Evolutionary conservation across 1,140 invertebrate genomes (phyloP).

Genomic region (Brachionus rotundiformis): DNA sequence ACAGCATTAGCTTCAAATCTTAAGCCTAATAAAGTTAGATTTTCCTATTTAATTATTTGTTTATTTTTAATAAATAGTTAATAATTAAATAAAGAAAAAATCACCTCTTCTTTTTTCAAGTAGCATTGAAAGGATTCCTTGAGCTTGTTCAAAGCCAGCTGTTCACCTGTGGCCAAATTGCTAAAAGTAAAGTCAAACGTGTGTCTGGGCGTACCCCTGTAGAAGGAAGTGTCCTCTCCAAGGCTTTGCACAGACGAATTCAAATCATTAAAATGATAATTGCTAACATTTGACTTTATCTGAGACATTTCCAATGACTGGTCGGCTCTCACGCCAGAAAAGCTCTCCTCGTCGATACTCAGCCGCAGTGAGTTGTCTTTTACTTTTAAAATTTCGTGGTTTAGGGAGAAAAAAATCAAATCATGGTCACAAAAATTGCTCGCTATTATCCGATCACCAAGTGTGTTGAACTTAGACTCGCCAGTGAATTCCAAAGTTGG

Average conservation of each 20-base stretch:
- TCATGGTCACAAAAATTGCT: slow-evolving; percentile 40
- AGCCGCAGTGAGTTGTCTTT: slow-evolving; percentile 42
- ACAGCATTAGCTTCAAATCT: too few relatives aligned
- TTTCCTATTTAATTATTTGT: too few relatives aligned
- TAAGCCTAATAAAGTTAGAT: too few relatives aligned
- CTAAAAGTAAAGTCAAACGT: slow-evolving; percentile 48
- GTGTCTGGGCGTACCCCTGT: background rate
- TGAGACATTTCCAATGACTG: slow-evolving; percentile 31
- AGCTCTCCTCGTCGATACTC: slow-evolving; percentile 41
- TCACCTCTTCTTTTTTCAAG: slow-evolving; percentile 49
- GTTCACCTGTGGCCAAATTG: background rate
- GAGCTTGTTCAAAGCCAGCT: background rate
- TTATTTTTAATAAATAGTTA: too few relatives aligned
- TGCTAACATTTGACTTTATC: background rate
- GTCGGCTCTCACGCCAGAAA: background rate
- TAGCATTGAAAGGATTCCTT: slow-evolving; percentile 48
- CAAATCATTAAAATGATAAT: slow-evolving; percentile 3
- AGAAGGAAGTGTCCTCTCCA: slow-evolving; percentile 5
- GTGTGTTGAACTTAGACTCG: slow-evolving; percentile 42
- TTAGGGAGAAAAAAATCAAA: slow-evolving; percentile 45
- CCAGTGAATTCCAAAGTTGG: slow-evolving; percentile 42
- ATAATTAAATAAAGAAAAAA: background rate
- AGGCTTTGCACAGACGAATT: slow-evolving; percentile 32
- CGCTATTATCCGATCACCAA: slow-evolving; percentile 39
- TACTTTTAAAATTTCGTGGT: slow-evolving; percentile 34